A percentile compares a stretch with the other conserved stretches of the same genome.
Evolutionary conservation across 2,888 invertebrate species (phyloP).

Genomic region (Coremacera marginata): DNA sequence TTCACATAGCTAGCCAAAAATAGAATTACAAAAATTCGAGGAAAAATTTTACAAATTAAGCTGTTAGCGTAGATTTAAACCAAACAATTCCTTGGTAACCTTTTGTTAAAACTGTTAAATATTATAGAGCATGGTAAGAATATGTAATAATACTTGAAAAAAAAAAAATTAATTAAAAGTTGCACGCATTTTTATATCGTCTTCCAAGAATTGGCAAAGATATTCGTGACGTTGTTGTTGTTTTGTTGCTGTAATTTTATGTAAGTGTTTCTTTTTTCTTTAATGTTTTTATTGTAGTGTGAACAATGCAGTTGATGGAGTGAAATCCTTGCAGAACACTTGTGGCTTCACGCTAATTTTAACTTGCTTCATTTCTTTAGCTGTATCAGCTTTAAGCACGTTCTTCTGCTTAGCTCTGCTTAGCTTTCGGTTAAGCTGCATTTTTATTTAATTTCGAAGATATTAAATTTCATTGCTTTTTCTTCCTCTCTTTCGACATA

Average conservation of each 20-base stretch:
- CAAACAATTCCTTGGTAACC: too few species aligned
- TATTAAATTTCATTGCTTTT: slow-evolving; percentile 40
- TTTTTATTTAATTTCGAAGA: background rate
- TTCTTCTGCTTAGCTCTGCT: background rate
- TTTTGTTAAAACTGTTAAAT: too few species aligned
- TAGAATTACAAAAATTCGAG: too few species aligned
- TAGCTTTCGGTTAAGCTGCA: background rate
- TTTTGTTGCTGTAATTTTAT: too few species aligned
- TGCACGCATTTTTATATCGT: too few species aligned
- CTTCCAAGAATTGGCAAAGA: too few species aligned
- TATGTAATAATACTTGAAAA: too few species aligned
- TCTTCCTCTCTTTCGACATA: background rate
- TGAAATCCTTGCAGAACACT: background rate
- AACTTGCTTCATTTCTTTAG: slow-evolving; percentile 20
- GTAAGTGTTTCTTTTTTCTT: background rate
- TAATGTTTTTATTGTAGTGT: background rate
- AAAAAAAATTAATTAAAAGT: too few species aligned
- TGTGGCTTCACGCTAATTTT: slow-evolving; percentile 42
- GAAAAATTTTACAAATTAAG: too few species aligned
- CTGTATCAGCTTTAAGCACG: background rate
- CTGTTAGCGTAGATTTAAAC: too few species aligned
- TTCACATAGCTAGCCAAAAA: too few species aligned
- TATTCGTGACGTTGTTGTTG: background rate
- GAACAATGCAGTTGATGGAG: background rate
- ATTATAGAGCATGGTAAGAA: too few species aligned